A percentile compares a stretch with the other conserved stretches of the same genome.
phyloP scores from a whole-genome alignment of 2,888 invertebrate genomes.

The Euproctis similis region DNA sequence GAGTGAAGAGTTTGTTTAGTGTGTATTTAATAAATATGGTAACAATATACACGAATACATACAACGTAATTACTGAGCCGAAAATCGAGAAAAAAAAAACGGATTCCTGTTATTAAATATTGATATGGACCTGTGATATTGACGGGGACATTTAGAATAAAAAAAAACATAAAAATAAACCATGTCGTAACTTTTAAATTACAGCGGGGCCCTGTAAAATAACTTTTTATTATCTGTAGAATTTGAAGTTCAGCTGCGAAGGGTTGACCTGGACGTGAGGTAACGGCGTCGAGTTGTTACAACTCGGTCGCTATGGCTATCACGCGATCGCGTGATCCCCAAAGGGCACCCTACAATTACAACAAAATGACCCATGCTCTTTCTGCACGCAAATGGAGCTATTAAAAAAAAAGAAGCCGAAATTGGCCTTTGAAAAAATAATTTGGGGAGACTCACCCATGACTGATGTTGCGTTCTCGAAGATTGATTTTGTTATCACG shows the following conservation, averaged over 20 bases:
- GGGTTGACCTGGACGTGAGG: constrained; percentile 19
- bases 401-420: constrained; percentile 43
- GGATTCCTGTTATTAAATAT: too few species aligned
- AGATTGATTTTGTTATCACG: constrained; percentile 30
- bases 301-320: constrained; percentile 7
- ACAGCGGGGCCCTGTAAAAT: too few species aligned
- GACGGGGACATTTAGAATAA: too few species aligned
- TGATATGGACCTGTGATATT: too few species aligned
- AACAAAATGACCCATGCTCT: constrained; percentile 50
- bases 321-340: constrained; percentile 63
- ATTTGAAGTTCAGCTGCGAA: constrained; percentile 13
- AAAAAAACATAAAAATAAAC: too few species aligned
- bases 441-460: constrained; percentile 21
- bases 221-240: constrained; percentile 20
- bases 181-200: too few species aligned
- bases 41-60: too few species aligned
- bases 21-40: too few species aligned
- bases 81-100: too few species aligned
- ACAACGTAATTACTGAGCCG: too few species aligned
- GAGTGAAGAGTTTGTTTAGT: too few species aligned
- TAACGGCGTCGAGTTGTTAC: constrained; percentile 12
- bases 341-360: constrained; percentile 56
- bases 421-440: constrained; percentile 36
- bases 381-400: constrained; percentile 53
- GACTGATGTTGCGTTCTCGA: constrained; percentile 19